Percentiles rank a stretch among this genome's conserved stretches.
Conservation (phyloP, 1,140 invertebrate genomes). For the Drosophila arawakana region DNA sequence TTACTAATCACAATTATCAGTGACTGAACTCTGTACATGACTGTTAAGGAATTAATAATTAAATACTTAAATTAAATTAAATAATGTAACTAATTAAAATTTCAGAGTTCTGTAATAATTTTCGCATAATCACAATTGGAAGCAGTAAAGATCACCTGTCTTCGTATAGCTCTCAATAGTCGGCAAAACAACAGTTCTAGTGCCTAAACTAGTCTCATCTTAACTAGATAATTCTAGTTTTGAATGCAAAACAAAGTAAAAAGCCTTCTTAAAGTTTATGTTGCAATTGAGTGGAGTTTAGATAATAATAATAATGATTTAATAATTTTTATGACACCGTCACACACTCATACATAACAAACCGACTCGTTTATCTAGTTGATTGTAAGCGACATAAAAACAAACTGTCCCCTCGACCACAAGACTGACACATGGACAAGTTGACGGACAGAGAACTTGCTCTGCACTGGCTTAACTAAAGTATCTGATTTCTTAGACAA, state of each 20-base stretch:
- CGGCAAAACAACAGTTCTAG: too few species aligned
- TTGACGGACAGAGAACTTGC: constrained; percentile 27
- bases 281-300: constrained; percentile 1
- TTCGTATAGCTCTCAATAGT: too few species aligned
- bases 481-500: constrained; percentile 72
- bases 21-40: too few species aligned
- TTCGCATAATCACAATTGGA: too few species aligned
- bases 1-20: too few species aligned
- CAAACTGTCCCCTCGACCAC: constrained; percentile 18
- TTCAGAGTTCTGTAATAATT: too few species aligned
- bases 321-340: constrained; percentile 6
- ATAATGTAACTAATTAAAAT: too few species aligned
- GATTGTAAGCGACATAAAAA: constrained; percentile 38
- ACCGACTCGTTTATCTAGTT: constrained; percentile 19
- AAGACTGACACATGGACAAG: background rate
- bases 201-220: too few species aligned
- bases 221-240: too few species aligned
- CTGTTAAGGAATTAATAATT: too few species aligned
- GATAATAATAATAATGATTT: constrained; percentile 17
- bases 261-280: background rate
- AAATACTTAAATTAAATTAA: too few species aligned
- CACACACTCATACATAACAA: background rate
- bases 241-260: background rate
- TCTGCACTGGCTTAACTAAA: constrained; percentile 48
- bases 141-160: too few species aligned